Evolutionary conservation across 2,797 vertebrate genomes (phyloP), one percentile per base, ranked within the genome.

Genomic region (Xiphorhynchus erythropygius): DNA sequence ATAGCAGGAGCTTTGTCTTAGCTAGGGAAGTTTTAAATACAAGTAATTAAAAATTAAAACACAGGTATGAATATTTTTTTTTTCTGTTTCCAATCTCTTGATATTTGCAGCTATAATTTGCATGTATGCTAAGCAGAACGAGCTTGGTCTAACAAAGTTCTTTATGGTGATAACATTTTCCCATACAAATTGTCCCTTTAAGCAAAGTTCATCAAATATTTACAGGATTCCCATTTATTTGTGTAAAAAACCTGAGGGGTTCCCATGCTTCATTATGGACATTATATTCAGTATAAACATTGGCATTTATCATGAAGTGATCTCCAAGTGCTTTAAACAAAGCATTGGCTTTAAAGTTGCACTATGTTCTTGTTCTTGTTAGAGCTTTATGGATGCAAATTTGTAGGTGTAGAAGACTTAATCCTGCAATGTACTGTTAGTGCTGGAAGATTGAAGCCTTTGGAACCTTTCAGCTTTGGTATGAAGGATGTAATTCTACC

Each of bases 41-140:
- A 56, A 84, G 95, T 92, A 49, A 90, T 87, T 87, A 52, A 89
- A 96, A 94, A 67, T 12, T 50, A 87, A 95, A 93, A 89, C 46
- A 53, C 19, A 68, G 27, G 52, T 91, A 69, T 46, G 65, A 82
- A 92, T 88, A 74, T 62, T 75, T 92, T 21, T 92, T 21, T 75
- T 95, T 91, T 87, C 57, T 76, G n/a, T 88, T 59, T 60, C 53
- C 4, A 53, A 0, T 53, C 47, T 94, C 79, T 75, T 79, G 30
- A 60, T 50, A 57, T 49, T 53, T 78, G 53, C 46, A 86, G 28
- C 19, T 87, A 17, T 73, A 88, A 89, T 90, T 96, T 96, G 33
- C 50, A 35, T 85, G 81, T 76, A 92, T 33, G 52, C 27, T 70
- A 82, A 55, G 15, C 37, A 87, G 56, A 53, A 62, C 0, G 7